Evolutionary conservation across 1,140 invertebrate genomes (phyloP), one percentile per base, ranked within the genome.

Genomic region (Polypedilum pembai): DNA sequence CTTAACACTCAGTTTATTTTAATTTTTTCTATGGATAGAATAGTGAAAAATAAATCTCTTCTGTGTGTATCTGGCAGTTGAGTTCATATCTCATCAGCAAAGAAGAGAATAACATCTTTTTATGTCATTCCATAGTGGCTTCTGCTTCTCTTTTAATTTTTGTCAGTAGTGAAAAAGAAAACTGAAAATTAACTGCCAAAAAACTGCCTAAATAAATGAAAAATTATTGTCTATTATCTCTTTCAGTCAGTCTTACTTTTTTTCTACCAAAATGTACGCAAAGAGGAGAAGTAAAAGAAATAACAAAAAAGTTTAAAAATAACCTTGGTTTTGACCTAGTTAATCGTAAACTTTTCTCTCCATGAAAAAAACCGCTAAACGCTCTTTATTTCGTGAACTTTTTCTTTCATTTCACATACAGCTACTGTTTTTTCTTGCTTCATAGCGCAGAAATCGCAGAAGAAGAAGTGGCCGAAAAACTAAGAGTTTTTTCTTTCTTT

Each of bases 261-360:
- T 56, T 15, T 56, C n/a, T 56, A 12, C 12, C 45, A 56, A 12
- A 8, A 56, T 56, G 12, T 56, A n/a, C 24, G 1, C 24, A 33
- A 3, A 33, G 24, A 33, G 24, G 5, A 33, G 24, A 5, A 33
- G 24, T 33, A 3, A 33, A 33, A 33, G 24, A 33, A 33, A 33
- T 1, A 56, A 56, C 45, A 56, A 69, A 66, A 69, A 21, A 69
- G 7, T 69, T 69, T 69, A 20, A 69, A 69, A 69, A 69, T 69
- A 69, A 69, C 65, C 65, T 69, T 69, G 65, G 17, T 21, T 69
- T 69, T 69, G 65, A 69, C 65, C 65, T 10, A 69, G 65, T 20
- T 69, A 69, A 69, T 20, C 65, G 17, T 69, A 56, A 56, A 56
- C 45, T 56, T 56, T 56, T 56, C 45, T 56, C 15, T 56, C 12